Conservation (phyloP, 2,113 vertebrate genomes). For the Seriola rivoliana region DNA sequence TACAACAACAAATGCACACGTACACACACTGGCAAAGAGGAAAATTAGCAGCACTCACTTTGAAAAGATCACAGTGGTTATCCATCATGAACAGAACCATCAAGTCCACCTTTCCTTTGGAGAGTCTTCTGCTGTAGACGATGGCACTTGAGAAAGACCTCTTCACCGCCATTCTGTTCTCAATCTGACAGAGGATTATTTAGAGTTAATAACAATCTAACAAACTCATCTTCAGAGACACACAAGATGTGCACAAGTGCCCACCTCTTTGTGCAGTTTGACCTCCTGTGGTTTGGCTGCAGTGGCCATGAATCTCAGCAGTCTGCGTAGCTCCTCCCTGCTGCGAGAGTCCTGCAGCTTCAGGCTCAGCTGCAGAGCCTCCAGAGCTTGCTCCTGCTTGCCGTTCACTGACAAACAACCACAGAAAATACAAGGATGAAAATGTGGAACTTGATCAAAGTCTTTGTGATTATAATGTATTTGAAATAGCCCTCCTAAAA, state of each 20-base stretch:
- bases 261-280: conserved; percentile 93
- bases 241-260: background rate
- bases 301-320: conserved; percentile 94
- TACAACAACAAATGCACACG: background rate
- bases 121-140: conserved; percentile 90
- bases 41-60: conserved; percentile 84
- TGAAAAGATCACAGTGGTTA: conserved; percentile 93
- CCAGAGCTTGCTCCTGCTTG: conserved; percentile 91
- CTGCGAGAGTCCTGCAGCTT: conserved; percentile 92
- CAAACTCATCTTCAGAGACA: background rate
- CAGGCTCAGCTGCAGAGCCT: conserved; percentile 93
- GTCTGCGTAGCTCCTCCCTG: conserved; percentile 93
- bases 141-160: conserved; percentile 93
- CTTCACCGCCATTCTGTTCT: conserved; percentile 98
- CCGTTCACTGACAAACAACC: conserved; percentile 89
- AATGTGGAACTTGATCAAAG: background rate
- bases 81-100: conserved; percentile 97
- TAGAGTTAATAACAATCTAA: conserved; percentile 6
- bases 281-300: conserved; percentile 89
- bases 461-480: background rate
- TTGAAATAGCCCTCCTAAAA: conserved; percentile 77
- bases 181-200: conserved; percentile 83
- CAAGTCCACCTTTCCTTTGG: conserved; percentile 96
- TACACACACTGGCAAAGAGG: background rate
- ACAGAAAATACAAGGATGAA: conserved; percentile 11